Conservation (phyloP, 1,140 invertebrate species). For the Euura saliciscinereae region DNA sequence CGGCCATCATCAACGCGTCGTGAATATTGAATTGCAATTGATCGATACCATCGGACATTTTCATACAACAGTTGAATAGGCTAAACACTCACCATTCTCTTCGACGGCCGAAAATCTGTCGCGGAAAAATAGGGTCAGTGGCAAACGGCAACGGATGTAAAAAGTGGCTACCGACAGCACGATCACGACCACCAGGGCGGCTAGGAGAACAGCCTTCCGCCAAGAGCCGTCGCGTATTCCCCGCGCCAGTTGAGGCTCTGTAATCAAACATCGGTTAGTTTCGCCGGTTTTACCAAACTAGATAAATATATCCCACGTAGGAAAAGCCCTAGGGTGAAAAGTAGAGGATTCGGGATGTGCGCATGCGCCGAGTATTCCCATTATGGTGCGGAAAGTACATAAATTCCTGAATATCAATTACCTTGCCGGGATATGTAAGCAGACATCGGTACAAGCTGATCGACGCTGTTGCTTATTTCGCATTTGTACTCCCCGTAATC, state of each 20-base stretch:
- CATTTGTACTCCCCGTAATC: slow-evolving; percentile 75
- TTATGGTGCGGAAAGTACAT: no score
- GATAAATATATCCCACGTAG: no score
- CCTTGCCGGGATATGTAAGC: slow-evolving; percentile 56
- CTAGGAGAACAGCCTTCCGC: slow-evolving; percentile 49
- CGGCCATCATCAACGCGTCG: background rate
- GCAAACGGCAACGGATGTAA: slow-evolving; percentile 54
- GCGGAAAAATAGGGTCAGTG: slow-evolving; percentile 46
- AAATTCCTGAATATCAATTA: slow-evolving; percentile 21
- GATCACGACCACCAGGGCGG: slow-evolving; percentile 45
- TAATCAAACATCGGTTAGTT: slow-evolving; percentile 6
- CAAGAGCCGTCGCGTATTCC: slow-evolving; percentile 51
- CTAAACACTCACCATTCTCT: slow-evolving; percentile 46
- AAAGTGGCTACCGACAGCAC: slow-evolving; percentile 47
- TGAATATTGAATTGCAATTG: no score
- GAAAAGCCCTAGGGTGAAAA: no score
- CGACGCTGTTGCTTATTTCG: slow-evolving; percentile 59
- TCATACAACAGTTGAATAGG: no score
- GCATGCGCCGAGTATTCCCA: no score
- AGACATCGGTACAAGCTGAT: slow-evolving; percentile 53
- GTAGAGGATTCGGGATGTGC: no score
- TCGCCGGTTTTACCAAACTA: no score
- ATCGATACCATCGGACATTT: no score
- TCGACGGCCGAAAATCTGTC: slow-evolving; percentile 53
- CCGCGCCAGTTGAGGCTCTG: slow-evolving; percentile 50